Evolutionary conservation across 2,888 invertebrate genomes (phyloP), one percentile per base, ranked within the genome.

Genomic region (Pammene fasciana): DNA sequence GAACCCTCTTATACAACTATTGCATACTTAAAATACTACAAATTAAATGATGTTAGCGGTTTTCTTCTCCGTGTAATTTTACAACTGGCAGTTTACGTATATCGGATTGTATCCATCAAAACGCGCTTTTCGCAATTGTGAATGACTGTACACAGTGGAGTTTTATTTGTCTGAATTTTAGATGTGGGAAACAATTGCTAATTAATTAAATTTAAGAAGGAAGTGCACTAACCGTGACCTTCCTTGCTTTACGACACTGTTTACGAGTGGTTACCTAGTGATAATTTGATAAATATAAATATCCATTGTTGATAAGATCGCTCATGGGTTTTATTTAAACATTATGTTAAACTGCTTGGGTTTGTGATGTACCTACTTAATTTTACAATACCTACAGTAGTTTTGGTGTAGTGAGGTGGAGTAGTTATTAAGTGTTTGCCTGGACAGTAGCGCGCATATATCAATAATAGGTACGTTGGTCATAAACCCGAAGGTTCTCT

Each of bases 131-230:
- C 6, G 38, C 6, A 38, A 57, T 1, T 16, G 43, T 13, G 18
- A 1, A 13, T 18, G 43, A 57, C 43, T 57, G 43, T 57, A 57
- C 57, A 11, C 13, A 57, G 41, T 57, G 36, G 38, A 8, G 18
- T 8, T 57, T 13, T 13, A 11, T 41, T 18, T 8, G 13, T 41
- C n/a, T 18, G 6, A 43, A 41, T 56, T 16, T 57, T 43, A 38
- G 16, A 41, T 57, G 56, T 57, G 43, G 43, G 57, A 26, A 56
- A 43, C 57, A 57, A 18, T 57, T 8, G 16, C 18, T 43, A 43
- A 18, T 18, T 57, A 57, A 57, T 13, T 41, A 6, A 57, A 43
- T 43, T 43, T 57, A 57, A 43, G 57, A 57, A 57, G 57, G 57
- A 57, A 57, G 43, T 57, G 11, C 18, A 10, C 16, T 43, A 18